phyloP scores from a whole-genome alignment of 2,797 vertebrate species.

The Characodon lateralis region DNA sequence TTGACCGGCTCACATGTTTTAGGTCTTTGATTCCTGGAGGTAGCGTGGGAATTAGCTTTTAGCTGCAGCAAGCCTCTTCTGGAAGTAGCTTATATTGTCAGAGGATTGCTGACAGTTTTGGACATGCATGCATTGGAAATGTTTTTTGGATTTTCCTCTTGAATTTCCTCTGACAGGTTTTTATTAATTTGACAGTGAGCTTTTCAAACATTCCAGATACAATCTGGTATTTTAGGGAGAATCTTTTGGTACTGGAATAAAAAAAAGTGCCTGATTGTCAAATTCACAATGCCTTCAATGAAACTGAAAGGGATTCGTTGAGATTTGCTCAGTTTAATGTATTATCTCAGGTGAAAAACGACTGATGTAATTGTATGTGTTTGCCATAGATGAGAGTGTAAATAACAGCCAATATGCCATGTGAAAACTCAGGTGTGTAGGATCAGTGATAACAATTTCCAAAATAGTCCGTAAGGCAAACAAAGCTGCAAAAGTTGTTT shows the following conservation, averaged over 20 bases:
- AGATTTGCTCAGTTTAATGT: not conserved
- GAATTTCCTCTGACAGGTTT: not conserved
- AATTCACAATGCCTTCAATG: not conserved
- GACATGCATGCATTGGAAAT: slow-evolving; percentile 9
- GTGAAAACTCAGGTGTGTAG: not conserved
- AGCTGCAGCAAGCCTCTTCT: slow-evolving; percentile 37
- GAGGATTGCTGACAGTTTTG: slow-evolving; percentile 30
- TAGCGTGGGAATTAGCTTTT: slow-evolving; percentile 39
- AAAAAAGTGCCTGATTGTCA: not conserved
- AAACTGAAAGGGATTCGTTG: not conserved
- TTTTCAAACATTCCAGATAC: not conserved
- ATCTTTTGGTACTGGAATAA: not conserved
- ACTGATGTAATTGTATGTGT: not conserved
- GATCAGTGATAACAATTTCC: not conserved
- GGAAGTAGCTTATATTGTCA: slow-evolving; percentile 47
- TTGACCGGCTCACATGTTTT: slow-evolving; percentile 40
- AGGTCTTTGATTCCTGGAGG: slow-evolving; percentile 51
- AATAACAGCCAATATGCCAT: not conserved
- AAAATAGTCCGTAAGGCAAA: not conserved
- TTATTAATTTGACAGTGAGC: not conserved
- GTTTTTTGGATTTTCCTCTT: slow-evolving; percentile 18
- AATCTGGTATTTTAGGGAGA: not conserved
- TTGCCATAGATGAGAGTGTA: not conserved
- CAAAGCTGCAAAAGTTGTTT: not conserved
- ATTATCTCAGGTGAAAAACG: not conserved